phyloP scores from a whole-genome alignment of 2,888 invertebrate genomes.

The Danaus chrysippus region DNA sequence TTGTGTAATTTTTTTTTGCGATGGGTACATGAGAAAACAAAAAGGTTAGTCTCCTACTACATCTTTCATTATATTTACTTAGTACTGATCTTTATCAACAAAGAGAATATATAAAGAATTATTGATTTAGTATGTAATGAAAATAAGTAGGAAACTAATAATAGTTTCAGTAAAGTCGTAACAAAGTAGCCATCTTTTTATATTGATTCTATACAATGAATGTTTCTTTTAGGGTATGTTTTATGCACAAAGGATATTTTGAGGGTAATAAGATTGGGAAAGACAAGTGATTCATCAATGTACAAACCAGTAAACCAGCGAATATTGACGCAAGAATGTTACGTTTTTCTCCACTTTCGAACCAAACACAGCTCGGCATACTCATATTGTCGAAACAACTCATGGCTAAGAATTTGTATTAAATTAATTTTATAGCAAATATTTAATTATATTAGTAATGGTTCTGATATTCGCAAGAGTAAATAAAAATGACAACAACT shows the following conservation, averaged over 20 bases:
- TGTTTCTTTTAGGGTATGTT: neutral
- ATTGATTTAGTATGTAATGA: too few relatives aligned
- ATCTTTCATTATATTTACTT: too few relatives aligned
- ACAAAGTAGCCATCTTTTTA: too few relatives aligned
- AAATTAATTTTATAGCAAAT: neutral
- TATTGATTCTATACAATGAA: neutral
- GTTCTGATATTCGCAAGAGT: slow-evolving; percentile 8
- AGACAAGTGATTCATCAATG: slow-evolving; percentile 50
- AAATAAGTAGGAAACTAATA: too few relatives aligned
- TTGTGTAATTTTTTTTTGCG: too few relatives aligned
- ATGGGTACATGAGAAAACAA: too few relatives aligned
- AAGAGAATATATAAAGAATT: too few relatives aligned
- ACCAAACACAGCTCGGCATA: slow-evolving; percentile 88
- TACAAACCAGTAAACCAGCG: slow-evolving; percentile 91
- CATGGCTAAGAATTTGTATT: slow-evolving; percentile 52
- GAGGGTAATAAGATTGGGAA: slow-evolving; percentile 8
- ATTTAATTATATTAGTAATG: neutral
- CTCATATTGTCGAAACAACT: slow-evolving; percentile 86
- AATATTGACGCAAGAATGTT: slow-evolving; percentile 92
- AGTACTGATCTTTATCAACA: too few relatives aligned
- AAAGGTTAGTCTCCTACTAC: too few relatives aligned
- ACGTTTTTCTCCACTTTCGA: slow-evolving; percentile 90
- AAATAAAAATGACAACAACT: slow-evolving; percentile 16
- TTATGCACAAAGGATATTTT: slow-evolving; percentile 7
- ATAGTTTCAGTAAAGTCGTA: too few relatives aligned